Evolutionary conservation across 2,797 vertebrate species (phyloP).

Genomic region (Poeciliopsis paucimaculata): DNA sequence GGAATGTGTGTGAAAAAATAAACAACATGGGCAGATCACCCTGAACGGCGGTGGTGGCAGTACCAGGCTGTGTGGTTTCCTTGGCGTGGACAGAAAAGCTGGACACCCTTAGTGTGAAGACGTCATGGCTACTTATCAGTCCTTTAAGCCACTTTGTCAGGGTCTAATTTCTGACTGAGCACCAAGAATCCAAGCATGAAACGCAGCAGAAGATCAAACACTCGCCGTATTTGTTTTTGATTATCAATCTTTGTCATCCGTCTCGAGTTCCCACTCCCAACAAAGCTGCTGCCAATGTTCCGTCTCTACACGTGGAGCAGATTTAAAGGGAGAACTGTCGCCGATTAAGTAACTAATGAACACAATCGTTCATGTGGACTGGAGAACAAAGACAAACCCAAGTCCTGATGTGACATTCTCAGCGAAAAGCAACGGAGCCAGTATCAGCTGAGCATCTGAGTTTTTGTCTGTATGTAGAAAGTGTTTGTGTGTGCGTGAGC

Average conservation of each 20-base stretch:
- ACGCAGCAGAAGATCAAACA: not conserved
- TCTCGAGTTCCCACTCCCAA: not conserved
- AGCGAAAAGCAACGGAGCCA: constrained; percentile 1
- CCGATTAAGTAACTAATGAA: constrained; percentile 33
- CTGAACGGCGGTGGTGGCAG: not conserved
- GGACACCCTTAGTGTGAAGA: not conserved
- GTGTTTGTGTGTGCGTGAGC: not conserved
- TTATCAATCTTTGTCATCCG: not conserved
- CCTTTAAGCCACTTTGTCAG: not conserved
- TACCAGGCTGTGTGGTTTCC: not conserved
- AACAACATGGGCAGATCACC: not conserved
- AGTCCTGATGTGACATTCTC: constrained; percentile 24
- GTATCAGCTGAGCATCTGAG: constrained; percentile 1
- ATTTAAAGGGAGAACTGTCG: constrained; percentile 32
- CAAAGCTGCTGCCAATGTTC: not conserved
- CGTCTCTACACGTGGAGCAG: not conserved
- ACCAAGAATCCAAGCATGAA: not conserved
- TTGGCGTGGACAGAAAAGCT: not conserved
- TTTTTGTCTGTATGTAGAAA: constrained; percentile 9
- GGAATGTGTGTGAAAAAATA: not conserved
- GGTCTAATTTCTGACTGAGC: not conserved
- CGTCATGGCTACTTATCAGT: not conserved
- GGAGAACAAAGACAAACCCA: constrained; percentile 33
- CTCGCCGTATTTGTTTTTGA: not conserved
- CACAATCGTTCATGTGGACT: constrained; percentile 23